Evolutionary conservation across 2,888 invertebrate genomes (phyloP).

Genomic region (Drosophila anomalipes): DNA sequence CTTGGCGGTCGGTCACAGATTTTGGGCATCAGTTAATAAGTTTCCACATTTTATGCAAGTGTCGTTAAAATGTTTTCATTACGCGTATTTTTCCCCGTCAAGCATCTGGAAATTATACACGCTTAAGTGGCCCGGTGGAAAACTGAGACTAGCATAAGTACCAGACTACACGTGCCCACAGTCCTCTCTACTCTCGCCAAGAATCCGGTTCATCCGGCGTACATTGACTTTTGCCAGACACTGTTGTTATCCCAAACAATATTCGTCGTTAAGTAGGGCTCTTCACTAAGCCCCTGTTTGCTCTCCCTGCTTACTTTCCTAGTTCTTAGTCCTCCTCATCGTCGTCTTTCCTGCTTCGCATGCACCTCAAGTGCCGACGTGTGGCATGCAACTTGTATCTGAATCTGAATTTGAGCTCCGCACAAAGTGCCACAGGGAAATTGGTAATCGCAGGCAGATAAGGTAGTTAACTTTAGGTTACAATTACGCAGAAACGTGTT

Average conservation of each 20-base stretch:
- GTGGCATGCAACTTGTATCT: conserved; percentile 37
- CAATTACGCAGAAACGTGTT: background rate
- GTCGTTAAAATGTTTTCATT: conserved; percentile 64
- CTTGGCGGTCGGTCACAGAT: conserved; percentile 49
- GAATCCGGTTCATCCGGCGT: conserved; percentile 54
- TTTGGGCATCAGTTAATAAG: conserved; percentile 75
- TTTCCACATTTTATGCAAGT: conserved; percentile 82
- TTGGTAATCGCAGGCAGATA: conserved; percentile 2
- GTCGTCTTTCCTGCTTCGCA: background rate
- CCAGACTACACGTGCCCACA: conserved; percentile 61
- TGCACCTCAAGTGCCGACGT: conserved; percentile 33
- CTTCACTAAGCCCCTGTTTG: conserved; percentile 69
- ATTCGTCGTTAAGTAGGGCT: conserved; percentile 63
- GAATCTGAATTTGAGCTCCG: conserved; percentile 4
- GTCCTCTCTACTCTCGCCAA: conserved; percentile 3
- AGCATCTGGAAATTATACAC: conserved; percentile 69
- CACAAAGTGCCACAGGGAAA: conserved; percentile 10
- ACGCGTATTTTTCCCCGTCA: conserved; percentile 15
- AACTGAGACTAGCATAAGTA: conserved; percentile 35
- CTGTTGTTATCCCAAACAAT: conserved; percentile 52
- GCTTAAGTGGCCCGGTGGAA: conserved; percentile 64
- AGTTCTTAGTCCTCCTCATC: conserved; percentile 28
- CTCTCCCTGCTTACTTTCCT: conserved; percentile 60
- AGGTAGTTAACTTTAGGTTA: conserved; percentile 13
- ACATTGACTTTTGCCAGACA: conserved; percentile 72